Evolutionary conservation across 2,888 invertebrate species (phyloP).

Genomic region (Antitype chi): DNA sequence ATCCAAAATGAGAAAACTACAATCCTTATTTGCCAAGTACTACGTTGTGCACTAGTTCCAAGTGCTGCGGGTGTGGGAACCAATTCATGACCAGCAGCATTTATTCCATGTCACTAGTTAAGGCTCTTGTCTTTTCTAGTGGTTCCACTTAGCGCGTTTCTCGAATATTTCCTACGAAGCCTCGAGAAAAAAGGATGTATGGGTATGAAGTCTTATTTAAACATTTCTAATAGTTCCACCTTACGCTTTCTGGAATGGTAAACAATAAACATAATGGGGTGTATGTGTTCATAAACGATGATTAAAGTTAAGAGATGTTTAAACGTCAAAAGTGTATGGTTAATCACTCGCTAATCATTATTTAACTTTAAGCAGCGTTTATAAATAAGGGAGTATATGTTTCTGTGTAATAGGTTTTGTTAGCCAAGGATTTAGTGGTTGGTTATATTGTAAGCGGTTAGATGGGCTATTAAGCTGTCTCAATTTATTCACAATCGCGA

Average conservation of each 20-base stretch:
- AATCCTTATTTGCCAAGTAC: conserved; percentile 38
- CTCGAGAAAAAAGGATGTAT: conserved; percentile 26
- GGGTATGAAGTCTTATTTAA: conserved; percentile 38
- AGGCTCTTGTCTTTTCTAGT: conserved; percentile 46
- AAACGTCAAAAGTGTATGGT: too few relatives aligned
- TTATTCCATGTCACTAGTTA: conserved; percentile 39
- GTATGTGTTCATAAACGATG: too few relatives aligned
- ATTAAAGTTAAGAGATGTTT: too few relatives aligned
- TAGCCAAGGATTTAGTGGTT: conserved; percentile 15
- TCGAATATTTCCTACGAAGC: conserved; percentile 44
- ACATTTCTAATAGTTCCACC: conserved; percentile 38
- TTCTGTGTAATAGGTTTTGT: conserved; percentile 24
- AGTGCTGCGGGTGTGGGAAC: conserved; percentile 60
- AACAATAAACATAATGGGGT: conserved; percentile 18
- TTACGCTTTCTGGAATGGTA: conserved; percentile 28
- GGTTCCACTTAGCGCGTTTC: conserved; percentile 39
- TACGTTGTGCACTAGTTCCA: conserved; percentile 39
- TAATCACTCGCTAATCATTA: too few relatives aligned
- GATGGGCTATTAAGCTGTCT: conserved; percentile 39
- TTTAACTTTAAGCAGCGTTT: too few relatives aligned
- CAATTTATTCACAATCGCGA: conserved; percentile 46
- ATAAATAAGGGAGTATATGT: too few relatives aligned
- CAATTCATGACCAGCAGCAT: conserved; percentile 52
- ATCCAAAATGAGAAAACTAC: conserved; percentile 36
- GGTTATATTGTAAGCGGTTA: conserved; percentile 8